Conservation (phyloP, 2,888 invertebrate species). For the Hydropsyche betteni region DNA sequence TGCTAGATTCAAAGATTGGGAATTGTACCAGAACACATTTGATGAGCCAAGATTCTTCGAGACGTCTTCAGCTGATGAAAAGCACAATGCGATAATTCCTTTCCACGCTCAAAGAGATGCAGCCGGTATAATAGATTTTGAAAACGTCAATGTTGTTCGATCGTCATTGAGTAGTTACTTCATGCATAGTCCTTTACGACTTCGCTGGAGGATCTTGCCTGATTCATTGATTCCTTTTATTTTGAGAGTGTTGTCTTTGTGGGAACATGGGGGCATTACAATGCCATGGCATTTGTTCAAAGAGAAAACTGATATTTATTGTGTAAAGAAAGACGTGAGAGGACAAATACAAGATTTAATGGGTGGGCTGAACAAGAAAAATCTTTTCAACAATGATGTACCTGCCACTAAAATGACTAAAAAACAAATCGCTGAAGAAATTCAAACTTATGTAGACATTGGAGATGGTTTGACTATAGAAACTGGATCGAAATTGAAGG, state of each 20-base stretch:
- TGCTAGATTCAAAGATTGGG: slow-evolving; percentile 49
- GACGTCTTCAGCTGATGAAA: slow-evolving; percentile 49
- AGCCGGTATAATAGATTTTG: slow-evolving; percentile 48
- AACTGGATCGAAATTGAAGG: background rate
- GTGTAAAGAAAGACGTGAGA: slow-evolving; percentile 33
- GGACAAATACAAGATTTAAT: slow-evolving; percentile 42
- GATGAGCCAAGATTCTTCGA: slow-evolving; percentile 50
- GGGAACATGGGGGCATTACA: slow-evolving; percentile 67
- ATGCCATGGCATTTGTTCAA: slow-evolving; percentile 53
- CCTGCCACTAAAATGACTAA: slow-evolving; percentile 22
- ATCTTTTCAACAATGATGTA: slow-evolving; percentile 5
- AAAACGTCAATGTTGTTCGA: slow-evolving; percentile 44
- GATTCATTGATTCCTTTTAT: slow-evolving; percentile 62
- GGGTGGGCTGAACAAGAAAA: slow-evolving; percentile 42
- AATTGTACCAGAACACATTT: slow-evolving; percentile 44
- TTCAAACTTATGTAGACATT: slow-evolving; percentile 33
- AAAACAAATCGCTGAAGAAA: slow-evolving; percentile 25
- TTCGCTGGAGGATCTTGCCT: slow-evolving; percentile 64
- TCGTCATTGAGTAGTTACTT: slow-evolving; percentile 60
- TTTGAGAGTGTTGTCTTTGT: slow-evolving; percentile 63
- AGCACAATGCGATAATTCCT: slow-evolving; percentile 39
- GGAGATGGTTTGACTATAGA: slow-evolving; percentile 33
- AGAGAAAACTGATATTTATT: slow-evolving; percentile 44
- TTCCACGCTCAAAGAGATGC: slow-evolving; percentile 43
- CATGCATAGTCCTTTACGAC: slow-evolving; percentile 62